Evolutionary conservation across 2,113 vertebrate species (phyloP).

Genomic region (Fulmarus glacialis): DNA sequence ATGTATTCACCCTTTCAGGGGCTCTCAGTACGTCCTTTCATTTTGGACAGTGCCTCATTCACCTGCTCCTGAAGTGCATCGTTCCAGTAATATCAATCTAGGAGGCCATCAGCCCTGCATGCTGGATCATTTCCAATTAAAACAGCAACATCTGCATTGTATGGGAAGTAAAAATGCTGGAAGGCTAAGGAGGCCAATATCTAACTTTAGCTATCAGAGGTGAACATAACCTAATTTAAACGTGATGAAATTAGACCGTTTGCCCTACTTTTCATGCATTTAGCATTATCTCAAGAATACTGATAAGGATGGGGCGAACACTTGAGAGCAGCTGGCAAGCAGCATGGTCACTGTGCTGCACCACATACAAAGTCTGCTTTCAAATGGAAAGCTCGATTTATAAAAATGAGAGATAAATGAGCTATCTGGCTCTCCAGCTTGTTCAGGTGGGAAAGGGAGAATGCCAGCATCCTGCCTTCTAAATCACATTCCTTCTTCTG

Average conservation of each 20-base stretch:
- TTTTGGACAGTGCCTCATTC: constrained; percentile 43
- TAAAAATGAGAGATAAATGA: background rate
- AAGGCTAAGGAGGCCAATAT: constrained; percentile 54
- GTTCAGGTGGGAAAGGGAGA: background rate
- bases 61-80: constrained; percentile 37
- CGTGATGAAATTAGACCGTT: constrained; percentile 31
- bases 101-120: background rate
- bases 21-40: constrained; percentile 24
- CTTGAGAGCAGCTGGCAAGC: background rate
- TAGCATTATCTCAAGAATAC: constrained; percentile 11
- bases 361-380: background rate
- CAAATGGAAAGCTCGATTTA: background rate
- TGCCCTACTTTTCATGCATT: constrained; percentile 49
- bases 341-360: background rate
- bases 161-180: background rate
- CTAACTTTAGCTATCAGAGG: constrained; percentile 49
- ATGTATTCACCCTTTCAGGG: constrained; percentile 42
- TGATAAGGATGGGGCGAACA: background rate
- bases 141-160: background rate
- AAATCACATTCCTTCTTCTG: background rate
- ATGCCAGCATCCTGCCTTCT: background rate
- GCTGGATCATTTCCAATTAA: constrained; percentile 18
- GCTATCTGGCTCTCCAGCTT: background rate
- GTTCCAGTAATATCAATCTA: background rate
- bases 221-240: constrained; percentile 58